A percentile compares a stretch with the other conserved stretches of the same genome.
Evolutionary conservation across 2,888 invertebrate species (phyloP).

Genomic region (Drosophila nr. perissopoda): DNA sequence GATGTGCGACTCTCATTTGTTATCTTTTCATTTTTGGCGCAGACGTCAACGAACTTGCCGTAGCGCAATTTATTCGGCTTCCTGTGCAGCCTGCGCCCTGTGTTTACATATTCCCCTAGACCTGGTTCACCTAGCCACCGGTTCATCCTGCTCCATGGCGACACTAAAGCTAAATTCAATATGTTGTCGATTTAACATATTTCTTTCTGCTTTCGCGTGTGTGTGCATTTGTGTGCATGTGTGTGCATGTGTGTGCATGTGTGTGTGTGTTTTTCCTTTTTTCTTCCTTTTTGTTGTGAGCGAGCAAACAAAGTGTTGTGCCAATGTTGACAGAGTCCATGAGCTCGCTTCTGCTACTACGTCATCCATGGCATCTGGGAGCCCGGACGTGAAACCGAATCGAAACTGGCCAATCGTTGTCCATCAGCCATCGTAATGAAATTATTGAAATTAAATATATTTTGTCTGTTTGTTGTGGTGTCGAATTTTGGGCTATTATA

Average conservation of each 20-base stretch:
- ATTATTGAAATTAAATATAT: conserved; percentile 71
- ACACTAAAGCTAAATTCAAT: conserved; percentile 78
- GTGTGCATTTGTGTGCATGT: not conserved
- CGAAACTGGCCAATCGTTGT: conserved; percentile 37
- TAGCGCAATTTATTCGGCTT: conserved; percentile 20
- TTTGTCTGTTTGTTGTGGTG: conserved; percentile 57
- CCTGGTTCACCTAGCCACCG: not conserved
- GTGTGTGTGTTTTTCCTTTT: conserved; percentile 7
- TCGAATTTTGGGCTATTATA: conserved; percentile 66
- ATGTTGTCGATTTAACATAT: conserved; percentile 77
- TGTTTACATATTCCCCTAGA: conserved; percentile 45
- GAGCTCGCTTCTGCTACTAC: conserved; percentile 55
- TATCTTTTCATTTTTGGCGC: conserved; percentile 52
- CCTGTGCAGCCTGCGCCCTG: conserved; percentile 21
- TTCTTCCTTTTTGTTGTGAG: conserved; percentile 26
- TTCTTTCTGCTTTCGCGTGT: conserved; percentile 51
- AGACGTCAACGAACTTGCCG: conserved; percentile 56
- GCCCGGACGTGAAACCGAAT: conserved; percentile 16
- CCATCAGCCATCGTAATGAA: conserved; percentile 50
- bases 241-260: conserved; percentile 3
- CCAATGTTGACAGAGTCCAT: conserved; percentile 73
- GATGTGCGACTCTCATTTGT: conserved; percentile 39
- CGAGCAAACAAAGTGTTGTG: conserved; percentile 71
- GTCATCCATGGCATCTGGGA: conserved; percentile 37
- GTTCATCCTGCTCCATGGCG: conserved; percentile 36